Evolutionary conservation across 2,797 vertebrate species (phyloP).

Genomic region (Cygnus olor): DNA sequence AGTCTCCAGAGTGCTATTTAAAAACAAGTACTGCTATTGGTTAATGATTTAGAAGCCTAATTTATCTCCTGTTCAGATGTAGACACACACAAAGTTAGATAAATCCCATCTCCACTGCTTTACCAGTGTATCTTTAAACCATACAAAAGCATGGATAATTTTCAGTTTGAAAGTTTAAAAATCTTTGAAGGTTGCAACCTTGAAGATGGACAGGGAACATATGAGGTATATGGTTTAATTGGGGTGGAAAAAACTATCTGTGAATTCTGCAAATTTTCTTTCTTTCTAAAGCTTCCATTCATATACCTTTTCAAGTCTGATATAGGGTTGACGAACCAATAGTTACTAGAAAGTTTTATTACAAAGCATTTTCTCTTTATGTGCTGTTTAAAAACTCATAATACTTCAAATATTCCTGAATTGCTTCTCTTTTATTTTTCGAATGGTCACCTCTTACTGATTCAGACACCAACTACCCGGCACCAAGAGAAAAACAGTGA

Average conservation of each 20-base stretch:
- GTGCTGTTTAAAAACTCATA: neutral
- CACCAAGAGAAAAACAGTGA: neutral
- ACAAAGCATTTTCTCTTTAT: neutral
- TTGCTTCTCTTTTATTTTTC: slow-evolving; percentile 7
- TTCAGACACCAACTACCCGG: neutral
- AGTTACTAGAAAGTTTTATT: neutral
- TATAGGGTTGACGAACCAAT: slow-evolving; percentile 20
- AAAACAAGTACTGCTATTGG: neutral
- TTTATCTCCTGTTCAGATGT: neutral
- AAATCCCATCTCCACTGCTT: neutral
- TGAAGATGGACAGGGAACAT: neutral
- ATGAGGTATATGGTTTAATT: neutral
- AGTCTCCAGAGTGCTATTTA: neutral
- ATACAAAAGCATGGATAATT: neutral
- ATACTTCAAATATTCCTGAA: neutral
- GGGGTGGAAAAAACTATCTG: neutral
- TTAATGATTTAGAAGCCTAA: neutral
- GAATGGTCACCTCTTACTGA: neutral
- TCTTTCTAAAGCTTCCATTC: neutral
- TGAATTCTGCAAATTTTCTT: slow-evolving; percentile 14
- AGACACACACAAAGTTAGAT: neutral
- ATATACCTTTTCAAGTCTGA: neutral
- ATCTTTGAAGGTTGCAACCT: neutral
- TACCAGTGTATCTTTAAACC: neutral
- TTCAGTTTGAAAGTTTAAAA: neutral